These are phyloP conservation scores for Engystomops pustulosus DNA, from an alignment of 2,113 vertebrate species.

Conservation along the genomic window DNA sequence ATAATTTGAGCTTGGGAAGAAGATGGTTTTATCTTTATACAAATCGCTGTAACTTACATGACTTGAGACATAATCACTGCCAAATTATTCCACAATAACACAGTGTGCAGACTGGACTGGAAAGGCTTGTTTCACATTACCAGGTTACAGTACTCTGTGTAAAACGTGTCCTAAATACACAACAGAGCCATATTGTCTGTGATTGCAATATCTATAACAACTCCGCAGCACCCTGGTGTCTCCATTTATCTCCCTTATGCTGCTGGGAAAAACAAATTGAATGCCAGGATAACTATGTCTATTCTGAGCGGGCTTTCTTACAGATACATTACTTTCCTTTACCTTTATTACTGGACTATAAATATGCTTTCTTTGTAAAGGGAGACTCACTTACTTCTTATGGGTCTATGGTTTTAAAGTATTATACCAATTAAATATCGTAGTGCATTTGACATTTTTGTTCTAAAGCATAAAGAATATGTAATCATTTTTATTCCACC, in stretches of 20 bases:
- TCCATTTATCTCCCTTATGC: constrained; percentile 3
- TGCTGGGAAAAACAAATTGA: neutral
- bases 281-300: neutral
- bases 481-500: no score
- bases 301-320: neutral
- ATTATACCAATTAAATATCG: no score
- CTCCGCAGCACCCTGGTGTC: neutral
- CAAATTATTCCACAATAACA: neutral
- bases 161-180: constrained; percentile 14
- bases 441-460: no score
- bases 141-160: neutral
- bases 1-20: neutral
- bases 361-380: neutral
- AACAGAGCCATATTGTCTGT: neutral
- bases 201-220: constrained; percentile 20
- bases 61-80: neutral
- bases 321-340: neutral
- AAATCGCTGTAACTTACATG: constrained; percentile 11
- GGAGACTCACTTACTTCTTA: neutral
- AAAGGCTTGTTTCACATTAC: neutral
- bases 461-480: no score
- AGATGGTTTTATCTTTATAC: neutral
- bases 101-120: neutral
- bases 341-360: neutral
- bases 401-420: no score